Conservation (phyloP, 2,113 vertebrate species). For the Phalacrocorax pelagicus region DNA sequence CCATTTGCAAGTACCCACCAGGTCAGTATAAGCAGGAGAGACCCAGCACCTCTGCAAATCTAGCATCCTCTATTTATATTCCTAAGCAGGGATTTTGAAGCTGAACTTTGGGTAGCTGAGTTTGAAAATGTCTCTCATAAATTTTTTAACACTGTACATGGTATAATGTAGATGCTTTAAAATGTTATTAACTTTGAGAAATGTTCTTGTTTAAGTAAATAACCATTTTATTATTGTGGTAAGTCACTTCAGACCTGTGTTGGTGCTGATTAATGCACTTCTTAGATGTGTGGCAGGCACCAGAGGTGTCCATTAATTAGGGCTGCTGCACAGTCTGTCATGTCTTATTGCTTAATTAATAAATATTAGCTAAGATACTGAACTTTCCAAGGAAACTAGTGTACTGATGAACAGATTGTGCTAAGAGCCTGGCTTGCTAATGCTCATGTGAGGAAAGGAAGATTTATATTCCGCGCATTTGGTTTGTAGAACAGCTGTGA, state of each 20-base stretch:
- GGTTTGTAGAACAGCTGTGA: constrained; percentile 57
- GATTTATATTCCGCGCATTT: constrained; percentile 53
- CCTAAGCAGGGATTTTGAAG: not conserved
- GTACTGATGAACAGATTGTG: constrained; percentile 53
- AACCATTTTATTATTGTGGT: constrained; percentile 38
- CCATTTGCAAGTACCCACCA: not conserved
- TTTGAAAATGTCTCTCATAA: not conserved
- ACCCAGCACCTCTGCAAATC: not conserved
- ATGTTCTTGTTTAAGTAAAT: constrained; percentile 39
- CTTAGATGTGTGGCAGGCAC: constrained; percentile 51
- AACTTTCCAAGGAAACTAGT: constrained; percentile 47
- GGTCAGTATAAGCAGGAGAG: not conserved
- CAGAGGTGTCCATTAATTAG: constrained; percentile 65
- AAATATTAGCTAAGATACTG: constrained; percentile 65
- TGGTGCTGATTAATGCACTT: constrained; percentile 54
- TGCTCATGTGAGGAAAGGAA: constrained; percentile 41
- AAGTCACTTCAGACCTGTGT: constrained; percentile 24
- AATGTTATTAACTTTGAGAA: constrained; percentile 11
- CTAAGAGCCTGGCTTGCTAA: constrained; percentile 13
- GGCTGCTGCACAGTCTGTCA: constrained; percentile 50
- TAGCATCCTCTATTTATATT: not conserved
- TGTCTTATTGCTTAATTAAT: constrained; percentile 71
- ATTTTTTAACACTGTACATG: not conserved
- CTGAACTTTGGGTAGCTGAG: not conserved
- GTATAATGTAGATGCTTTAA: not conserved